phyloP scores from a whole-genome alignment of 2,797 vertebrate species.

The Tragelaphus oryx region DNA sequence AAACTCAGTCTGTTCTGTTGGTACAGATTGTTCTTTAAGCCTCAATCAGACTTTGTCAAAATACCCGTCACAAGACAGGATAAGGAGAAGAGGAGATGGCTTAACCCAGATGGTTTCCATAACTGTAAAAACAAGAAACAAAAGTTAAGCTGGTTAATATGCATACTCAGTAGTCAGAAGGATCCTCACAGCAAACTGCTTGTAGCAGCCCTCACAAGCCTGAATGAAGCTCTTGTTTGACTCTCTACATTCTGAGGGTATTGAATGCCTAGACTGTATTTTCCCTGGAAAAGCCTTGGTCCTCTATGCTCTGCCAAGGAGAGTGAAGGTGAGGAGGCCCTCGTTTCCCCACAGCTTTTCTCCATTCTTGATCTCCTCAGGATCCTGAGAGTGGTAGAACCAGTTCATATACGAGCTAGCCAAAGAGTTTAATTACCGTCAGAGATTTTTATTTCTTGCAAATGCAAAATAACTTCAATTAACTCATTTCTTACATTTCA shows the following conservation, averaged over 20 bases:
- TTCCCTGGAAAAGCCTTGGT: neutral
- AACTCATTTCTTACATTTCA: neutral
- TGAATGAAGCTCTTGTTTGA: slow-evolving; percentile 63
- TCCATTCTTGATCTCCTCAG: neutral
- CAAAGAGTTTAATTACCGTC: neutral
- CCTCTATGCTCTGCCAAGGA: slow-evolving; percentile 14
- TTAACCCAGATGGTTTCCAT: neutral
- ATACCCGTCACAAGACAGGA: neutral
- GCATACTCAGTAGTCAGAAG: neutral
- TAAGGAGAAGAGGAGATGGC: neutral
- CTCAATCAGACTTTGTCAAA: neutral
- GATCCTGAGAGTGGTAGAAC: neutral
- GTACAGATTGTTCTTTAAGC: neutral
- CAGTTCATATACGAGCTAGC: neutral
- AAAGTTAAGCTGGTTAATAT: slow-evolving; percentile 51
- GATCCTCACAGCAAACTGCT: neutral
- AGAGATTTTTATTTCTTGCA: neutral
- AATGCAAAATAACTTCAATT: slow-evolving; percentile 13
- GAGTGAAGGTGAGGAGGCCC: neutral
- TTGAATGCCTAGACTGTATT: slow-evolving; percentile 24
- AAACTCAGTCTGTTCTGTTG: neutral
- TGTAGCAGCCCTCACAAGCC: neutral
- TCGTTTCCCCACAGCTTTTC: neutral
- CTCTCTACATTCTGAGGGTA: neutral
- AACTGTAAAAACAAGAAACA: slow-evolving; percentile 32